A percentile compares a stretch with the other conserved stretches of the same genome.
phyloP scores from a whole-genome alignment of 1,140 invertebrate species.

The Microplitis demolitor region DNA sequence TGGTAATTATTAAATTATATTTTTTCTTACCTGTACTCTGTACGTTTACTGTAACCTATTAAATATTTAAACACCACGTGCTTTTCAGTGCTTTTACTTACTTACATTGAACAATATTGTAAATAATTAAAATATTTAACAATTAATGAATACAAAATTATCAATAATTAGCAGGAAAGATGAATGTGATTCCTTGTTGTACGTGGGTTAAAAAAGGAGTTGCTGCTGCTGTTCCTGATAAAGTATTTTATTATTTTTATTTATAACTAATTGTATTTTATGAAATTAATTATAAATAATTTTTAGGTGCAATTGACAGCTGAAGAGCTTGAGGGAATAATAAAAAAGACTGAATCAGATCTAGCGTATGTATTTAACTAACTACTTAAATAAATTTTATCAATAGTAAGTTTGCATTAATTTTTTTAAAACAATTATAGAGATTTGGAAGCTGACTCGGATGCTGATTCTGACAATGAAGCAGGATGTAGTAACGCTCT shows the following conservation, averaged over 20 bases:
- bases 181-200: slow-evolving; percentile 4
- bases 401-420: neutral
- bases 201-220: slow-evolving; percentile 6
- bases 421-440: slow-evolving; percentile 28
- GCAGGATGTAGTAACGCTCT: slow-evolving; percentile 48
- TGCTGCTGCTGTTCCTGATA: slow-evolving; percentile 1
- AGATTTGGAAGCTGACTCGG: slow-evolving; percentile 52
- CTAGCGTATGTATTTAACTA: slow-evolving; percentile 61
- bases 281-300: slow-evolving; percentile 7
- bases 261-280: neutral
- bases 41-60: no score
- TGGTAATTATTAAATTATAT: no score
- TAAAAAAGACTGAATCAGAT: slow-evolving; percentile 74
- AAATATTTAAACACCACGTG: no score
- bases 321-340: slow-evolving; percentile 73
- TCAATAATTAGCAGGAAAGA: neutral
- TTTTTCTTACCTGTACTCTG: no score
- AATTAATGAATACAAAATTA: no score
- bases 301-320: slow-evolving; percentile 69
- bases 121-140: no score
- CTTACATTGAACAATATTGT: no score
- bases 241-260: neutral
- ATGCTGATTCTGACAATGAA: slow-evolving; percentile 59
- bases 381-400: neutral
- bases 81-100: no score